These are phyloP conservation scores for Sebastes melanostomus DNA, from an alignment of 2,797 vertebrate species.

Conservation along the genomic window DNA sequence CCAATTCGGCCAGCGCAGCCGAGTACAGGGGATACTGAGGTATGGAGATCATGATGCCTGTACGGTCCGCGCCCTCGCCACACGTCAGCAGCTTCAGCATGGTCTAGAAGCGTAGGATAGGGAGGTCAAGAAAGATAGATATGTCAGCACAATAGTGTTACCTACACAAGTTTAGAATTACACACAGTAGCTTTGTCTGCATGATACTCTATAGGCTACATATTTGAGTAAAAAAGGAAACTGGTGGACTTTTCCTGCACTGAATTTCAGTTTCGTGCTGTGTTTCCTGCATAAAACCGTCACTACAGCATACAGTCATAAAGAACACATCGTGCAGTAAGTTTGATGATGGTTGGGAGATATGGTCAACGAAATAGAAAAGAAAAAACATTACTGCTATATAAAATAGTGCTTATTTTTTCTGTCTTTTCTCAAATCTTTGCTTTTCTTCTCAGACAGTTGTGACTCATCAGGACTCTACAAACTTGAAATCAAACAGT, in stretches of 20 bases:
- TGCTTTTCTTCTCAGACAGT: background rate
- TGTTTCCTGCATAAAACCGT: background rate
- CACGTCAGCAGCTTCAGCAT: conserved; percentile 89
- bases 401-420: no score
- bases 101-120: conserved; percentile 70
- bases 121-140: background rate
- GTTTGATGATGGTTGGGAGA: background rate
- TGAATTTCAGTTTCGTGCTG: background rate
- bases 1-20: conserved; percentile 84
- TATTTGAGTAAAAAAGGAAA: background rate
- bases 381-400: background rate
- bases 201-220: background rate
- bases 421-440: background rate
- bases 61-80: conserved; percentile 79
- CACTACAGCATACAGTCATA: background rate
- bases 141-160: background rate
- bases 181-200: background rate
- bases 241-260: background rate
- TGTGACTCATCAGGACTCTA: background rate
- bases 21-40: conserved; percentile 94
- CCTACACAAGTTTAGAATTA: background rate
- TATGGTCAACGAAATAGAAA: background rate
- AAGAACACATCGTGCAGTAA: background rate
- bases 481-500: background rate
- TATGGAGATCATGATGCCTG: conserved; percentile 90